Percentiles rank a stretch among this genome's conserved stretches.
phyloP scores from a whole-genome alignment of 2,113 vertebrate genomes.

The Thalassarche chlororhynchos region DNA sequence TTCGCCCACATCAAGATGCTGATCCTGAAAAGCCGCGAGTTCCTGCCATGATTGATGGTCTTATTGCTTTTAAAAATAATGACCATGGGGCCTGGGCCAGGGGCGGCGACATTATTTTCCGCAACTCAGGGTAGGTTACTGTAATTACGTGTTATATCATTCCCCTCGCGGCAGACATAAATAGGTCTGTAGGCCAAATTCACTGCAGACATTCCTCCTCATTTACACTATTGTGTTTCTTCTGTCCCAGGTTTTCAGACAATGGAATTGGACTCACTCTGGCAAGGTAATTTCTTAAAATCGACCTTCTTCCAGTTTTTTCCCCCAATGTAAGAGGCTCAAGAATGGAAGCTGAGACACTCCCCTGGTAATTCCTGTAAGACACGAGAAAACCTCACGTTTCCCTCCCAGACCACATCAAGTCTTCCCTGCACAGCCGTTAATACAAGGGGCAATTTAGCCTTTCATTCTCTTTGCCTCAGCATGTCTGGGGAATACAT shows the following conservation, averaged over 20 bases:
- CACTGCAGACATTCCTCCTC: background rate
- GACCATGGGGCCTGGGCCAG: slow-evolving; percentile 54
- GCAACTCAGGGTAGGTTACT: slow-evolving; percentile 59
- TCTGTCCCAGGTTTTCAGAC: slow-evolving; percentile 43
- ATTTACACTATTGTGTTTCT: background rate
- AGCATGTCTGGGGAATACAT: background rate
- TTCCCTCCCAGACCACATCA: background rate
- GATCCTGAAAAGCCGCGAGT: slow-evolving; percentile 55
- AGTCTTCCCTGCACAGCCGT: background rate
- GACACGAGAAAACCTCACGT: background rate
- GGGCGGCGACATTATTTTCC: slow-evolving; percentile 52
- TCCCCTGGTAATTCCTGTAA: background rate
- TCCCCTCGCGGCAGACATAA: background rate
- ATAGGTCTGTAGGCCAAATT: background rate
- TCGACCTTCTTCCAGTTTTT: background rate
- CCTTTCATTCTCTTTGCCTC: background rate
- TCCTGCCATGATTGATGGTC: slow-evolving; percentile 58
- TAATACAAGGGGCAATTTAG: background rate
- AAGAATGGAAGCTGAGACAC: background rate
- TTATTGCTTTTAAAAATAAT: slow-evolving; percentile 71
- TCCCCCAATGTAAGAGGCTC: background rate
- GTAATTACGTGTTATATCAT: background rate
- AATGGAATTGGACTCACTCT: slow-evolving; percentile 56
- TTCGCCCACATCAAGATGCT: slow-evolving; percentile 65
- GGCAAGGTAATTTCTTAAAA: slow-evolving; percentile 38